phyloP scores from a whole-genome alignment of 2,113 vertebrate genomes.

The Cryptotis parvus region DNA sequence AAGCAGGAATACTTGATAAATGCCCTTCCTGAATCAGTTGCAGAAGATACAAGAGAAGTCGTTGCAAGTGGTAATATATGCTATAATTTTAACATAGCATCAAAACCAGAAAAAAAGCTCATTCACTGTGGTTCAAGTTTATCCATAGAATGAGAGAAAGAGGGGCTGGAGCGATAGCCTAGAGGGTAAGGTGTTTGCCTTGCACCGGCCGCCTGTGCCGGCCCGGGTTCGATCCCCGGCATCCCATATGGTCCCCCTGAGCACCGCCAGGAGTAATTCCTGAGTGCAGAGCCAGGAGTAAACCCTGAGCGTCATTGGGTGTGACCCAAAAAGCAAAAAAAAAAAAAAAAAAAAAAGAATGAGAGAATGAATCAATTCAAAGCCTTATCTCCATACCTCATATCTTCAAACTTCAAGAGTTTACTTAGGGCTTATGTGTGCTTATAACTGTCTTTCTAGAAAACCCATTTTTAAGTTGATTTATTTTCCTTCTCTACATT shows the following conservation, averaged over 20 bases:
- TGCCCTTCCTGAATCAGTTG: background rate
- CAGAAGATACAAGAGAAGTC: background rate
- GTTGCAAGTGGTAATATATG: background rate
- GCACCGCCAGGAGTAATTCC: too few relatives aligned
- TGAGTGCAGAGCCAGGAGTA: too few relatives aligned
- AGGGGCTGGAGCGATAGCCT: too few relatives aligned
- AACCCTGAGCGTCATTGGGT: too few relatives aligned
- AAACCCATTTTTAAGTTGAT: background rate
- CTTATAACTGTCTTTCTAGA: background rate
- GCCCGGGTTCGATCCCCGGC: too few relatives aligned
- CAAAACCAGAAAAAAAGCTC: background rate
- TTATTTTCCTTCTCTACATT: background rate
- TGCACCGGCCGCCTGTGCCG: too few relatives aligned
- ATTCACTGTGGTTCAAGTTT: background rate
- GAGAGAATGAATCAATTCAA: background rate
- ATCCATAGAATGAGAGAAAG: background rate
- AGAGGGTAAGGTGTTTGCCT: too few relatives aligned
- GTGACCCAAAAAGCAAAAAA: too few relatives aligned
- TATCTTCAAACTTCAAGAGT: too few relatives aligned
- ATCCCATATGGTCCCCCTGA: too few relatives aligned
- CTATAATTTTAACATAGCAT: background rate
- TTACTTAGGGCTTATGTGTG: background rate
- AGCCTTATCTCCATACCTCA: background rate
- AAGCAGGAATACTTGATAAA: conserved; percentile 44
- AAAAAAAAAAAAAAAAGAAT: too few relatives aligned